Evolutionary conservation across 53 echinoderm and acorn worm species (phyloP).

Genomic region (Pentamera pediparva): DNA sequence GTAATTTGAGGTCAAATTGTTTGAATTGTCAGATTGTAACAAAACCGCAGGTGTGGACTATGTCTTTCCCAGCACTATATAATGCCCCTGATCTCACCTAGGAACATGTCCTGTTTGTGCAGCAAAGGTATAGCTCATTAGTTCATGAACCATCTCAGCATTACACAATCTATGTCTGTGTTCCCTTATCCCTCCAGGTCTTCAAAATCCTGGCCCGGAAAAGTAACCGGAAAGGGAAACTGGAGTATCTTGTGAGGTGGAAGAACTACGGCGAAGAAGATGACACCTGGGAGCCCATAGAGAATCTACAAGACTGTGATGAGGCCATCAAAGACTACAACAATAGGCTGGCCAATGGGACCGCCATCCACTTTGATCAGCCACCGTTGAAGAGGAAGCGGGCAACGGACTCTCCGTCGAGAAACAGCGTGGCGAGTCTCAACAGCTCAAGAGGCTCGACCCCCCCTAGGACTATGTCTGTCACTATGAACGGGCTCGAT

Average conservation of each 20-base stretch:
- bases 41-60: no score
- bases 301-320: conserved; percentile 74
- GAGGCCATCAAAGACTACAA: conserved; percentile 72
- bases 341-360: conserved; percentile 37
- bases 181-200: conserved; percentile 56
- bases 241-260: conserved; percentile 90
- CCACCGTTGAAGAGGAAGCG: background rate
- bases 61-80: no score
- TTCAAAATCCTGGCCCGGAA: conserved; percentile 60
- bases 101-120: no score
- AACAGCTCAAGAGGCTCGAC: conserved; percentile 23
- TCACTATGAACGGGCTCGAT: background rate
- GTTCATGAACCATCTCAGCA: no score
- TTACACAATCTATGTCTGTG: no score
- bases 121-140: no score
- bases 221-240: conserved; percentile 65
- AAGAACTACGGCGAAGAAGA: conserved; percentile 80
- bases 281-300: conserved; percentile 96
- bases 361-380: conserved; percentile 26
- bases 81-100: no score
- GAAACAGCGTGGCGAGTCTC: conserved; percentile 7
- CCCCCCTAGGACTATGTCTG: background rate
- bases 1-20: no score
- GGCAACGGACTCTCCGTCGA: conserved; percentile 9
- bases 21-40: no score